A percentile compares a stretch with the other conserved stretches of the same genome.
These are phyloP conservation scores for Neotoxoptera formosana DNA, from an alignment of 1,140 invertebrate genomes.

Conservation along the genomic window DNA sequence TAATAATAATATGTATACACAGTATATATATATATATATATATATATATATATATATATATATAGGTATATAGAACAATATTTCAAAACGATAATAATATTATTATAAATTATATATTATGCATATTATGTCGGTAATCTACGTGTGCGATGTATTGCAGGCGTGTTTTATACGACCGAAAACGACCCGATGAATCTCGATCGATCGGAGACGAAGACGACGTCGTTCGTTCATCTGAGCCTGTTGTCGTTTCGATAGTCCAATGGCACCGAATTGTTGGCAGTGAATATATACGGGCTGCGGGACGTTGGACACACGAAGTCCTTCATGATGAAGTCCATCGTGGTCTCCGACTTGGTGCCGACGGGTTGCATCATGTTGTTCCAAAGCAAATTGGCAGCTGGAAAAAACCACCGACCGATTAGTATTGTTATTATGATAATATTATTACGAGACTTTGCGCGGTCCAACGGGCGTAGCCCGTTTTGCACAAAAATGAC, in stretches of 20 bases:
- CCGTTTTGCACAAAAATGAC: too few relatives aligned
- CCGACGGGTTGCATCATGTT: conserved; percentile 77
- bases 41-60: too few relatives aligned
- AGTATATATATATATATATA: too few relatives aligned
- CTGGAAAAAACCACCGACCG: conserved; percentile 64
- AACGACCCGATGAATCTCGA: too few relatives aligned
- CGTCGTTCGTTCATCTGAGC: conserved; percentile 21
- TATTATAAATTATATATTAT: background rate
- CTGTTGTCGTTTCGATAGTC: conserved; percentile 64
- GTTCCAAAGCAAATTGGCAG: conserved; percentile 76
- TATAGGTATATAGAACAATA: conserved; percentile 4
- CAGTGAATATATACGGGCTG: conserved; percentile 74
- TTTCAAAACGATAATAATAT: conserved; percentile 14
- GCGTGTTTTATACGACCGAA: background rate
- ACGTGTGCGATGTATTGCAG: background rate
- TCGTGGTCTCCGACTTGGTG: conserved; percentile 68
- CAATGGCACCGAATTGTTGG: conserved; percentile 70
- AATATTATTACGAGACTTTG: too few relatives aligned
- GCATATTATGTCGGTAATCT: background rate
- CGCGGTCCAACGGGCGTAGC: too few relatives aligned
- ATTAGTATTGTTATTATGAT: too few relatives aligned
- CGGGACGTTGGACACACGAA: conserved; percentile 69
- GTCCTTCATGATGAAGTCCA: conserved; percentile 69
- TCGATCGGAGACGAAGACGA: too few relatives aligned
- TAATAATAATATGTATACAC: conserved; percentile 9